phyloP scores from a whole-genome alignment of 2,113 vertebrate species.

The Chionodraco myersi region DNA sequence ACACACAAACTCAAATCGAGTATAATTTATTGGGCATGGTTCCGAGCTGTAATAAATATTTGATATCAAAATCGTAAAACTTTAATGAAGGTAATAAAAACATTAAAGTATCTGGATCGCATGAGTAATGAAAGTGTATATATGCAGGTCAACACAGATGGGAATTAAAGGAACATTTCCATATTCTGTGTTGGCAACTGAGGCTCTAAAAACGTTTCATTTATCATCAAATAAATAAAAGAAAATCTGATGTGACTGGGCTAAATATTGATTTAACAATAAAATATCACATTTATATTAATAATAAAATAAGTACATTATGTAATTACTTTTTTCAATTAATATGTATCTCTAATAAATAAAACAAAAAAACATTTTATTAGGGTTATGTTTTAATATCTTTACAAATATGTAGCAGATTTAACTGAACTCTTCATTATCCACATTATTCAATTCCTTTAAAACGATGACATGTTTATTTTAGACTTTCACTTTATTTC shows the following conservation, averaged over 20 bases:
- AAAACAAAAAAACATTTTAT: no score
- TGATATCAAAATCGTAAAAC: conserved; percentile 36
- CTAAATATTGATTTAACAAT: no score
- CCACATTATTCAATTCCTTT: not conserved
- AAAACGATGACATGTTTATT: not conserved
- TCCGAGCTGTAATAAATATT: conserved; percentile 40
- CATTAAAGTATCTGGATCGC: conserved; percentile 6
- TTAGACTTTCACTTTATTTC: not conserved
- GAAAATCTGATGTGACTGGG: no score
- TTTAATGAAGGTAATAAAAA: conserved; percentile 35
- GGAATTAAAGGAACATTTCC: not conserved
- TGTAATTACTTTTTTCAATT: no score
- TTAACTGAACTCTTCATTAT: not conserved
- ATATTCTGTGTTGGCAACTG: conserved; percentile 4
- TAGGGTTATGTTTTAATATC: no score
- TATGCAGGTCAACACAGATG: not conserved
- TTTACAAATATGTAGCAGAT: no score
- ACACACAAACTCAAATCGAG: not conserved
- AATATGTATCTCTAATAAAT: no score
- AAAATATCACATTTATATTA: no score
- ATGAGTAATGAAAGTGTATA: conserved; percentile 21
- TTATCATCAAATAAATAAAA: conserved; percentile 14
- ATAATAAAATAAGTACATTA: no score
- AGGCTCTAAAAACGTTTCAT: conserved; percentile 11
- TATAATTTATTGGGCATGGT: conserved; percentile 2